Percentiles rank a stretch among this genome's conserved stretches.
Conservation (phyloP, 2,113 vertebrate species). For the Python bivittatus region DNA sequence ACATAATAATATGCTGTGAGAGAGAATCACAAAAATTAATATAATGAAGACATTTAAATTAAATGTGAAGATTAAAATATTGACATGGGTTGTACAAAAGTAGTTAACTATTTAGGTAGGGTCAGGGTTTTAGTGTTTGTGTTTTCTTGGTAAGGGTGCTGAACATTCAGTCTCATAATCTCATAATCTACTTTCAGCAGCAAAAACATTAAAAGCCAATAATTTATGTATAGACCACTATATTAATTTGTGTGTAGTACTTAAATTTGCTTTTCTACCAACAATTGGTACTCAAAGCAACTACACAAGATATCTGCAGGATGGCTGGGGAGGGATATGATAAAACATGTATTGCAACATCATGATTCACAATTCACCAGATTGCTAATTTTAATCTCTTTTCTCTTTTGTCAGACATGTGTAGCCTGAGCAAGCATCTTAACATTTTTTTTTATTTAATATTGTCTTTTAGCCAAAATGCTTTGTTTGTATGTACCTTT, state of each 20-base stretch:
- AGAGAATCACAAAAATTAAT: background rate
- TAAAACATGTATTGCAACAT: background rate
- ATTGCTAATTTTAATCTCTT: background rate
- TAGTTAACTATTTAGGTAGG: background rate
- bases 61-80: background rate
- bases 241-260: background rate
- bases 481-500: background rate
- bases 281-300: background rate
- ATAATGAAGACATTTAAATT: conserved; percentile 35
- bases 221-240: background rate
- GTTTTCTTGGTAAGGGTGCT: background rate
- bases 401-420: background rate
- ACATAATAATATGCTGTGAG: conserved; percentile 1
- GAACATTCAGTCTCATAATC: background rate
- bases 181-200: background rate
- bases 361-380: background rate
- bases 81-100: background rate
- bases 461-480: background rate
- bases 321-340: background rate
- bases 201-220: background rate
- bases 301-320: background rate
- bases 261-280: background rate
- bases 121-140: background rate
- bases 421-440: background rate
- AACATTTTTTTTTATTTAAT: background rate